Evolutionary conservation across 2,888 invertebrate species (phyloP).

Genomic region (Drosophila longiperda): DNA sequence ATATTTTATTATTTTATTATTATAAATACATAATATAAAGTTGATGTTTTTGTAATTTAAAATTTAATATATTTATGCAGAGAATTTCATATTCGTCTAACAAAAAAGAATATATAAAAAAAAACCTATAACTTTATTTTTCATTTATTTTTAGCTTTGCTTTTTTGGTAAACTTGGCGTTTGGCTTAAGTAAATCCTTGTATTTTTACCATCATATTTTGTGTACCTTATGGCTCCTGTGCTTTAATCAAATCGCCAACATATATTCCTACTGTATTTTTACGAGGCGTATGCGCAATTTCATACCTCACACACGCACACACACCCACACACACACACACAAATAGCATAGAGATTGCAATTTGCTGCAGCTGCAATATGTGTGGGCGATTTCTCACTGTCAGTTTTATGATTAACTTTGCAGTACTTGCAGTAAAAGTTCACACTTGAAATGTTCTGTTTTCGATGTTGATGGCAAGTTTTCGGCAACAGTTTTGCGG

Average conservation of each 20-base stretch:
- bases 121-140: not conserved
- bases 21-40: not conserved
- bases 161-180: conserved; percentile 29
- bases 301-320: conserved; percentile 36
- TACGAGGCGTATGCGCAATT: conserved; percentile 65
- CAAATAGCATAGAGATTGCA: conserved; percentile 42
- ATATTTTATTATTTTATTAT: not conserved
- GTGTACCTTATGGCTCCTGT: conserved; percentile 51
- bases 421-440: conserved; percentile 40
- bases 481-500: conserved; percentile 24
- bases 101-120: not conserved
- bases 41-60: not conserved
- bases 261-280: conserved; percentile 33
- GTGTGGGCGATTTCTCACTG: conserved; percentile 40
- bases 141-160: not conserved
- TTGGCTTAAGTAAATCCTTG: conserved; percentile 56
- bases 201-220: conserved; percentile 41
- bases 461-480: conserved; percentile 10
- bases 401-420: conserved; percentile 59
- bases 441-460: conserved; percentile 43
- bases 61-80: not conserved
- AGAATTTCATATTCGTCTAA: not conserved
- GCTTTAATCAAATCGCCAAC: conserved; percentile 63
- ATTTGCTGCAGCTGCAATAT: conserved; percentile 23
- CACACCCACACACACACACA: conserved; percentile 31